Percentiles rank a stretch among this genome's conserved stretches.
These are phyloP conservation scores for Coptotermes formosanus DNA, from an alignment of 1,140 invertebrate species.

Conservation along the genomic window DNA sequence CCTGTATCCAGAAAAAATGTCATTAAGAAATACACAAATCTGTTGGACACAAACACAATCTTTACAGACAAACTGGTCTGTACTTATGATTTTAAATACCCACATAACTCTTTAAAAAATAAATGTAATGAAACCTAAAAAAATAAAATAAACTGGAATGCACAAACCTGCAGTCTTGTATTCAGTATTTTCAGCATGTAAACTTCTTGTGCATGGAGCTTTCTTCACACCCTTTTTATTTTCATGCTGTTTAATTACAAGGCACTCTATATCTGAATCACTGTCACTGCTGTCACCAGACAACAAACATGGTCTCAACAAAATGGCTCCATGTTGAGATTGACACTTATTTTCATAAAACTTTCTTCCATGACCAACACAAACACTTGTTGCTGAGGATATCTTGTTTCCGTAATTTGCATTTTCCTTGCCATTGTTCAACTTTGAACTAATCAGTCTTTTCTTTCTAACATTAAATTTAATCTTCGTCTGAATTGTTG, in stretches of 20 bases:
- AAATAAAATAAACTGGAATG: not conserved
- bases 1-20: not conserved
- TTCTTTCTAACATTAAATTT: conserved; percentile 22
- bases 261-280: not conserved
- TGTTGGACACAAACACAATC: no score
- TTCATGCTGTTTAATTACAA: not conserved
- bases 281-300: not conserved
- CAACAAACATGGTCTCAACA: not conserved
- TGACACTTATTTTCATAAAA: not conserved
- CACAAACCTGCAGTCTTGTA: not conserved
- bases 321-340: not conserved
- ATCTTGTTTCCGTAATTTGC: no score
- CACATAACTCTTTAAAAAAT: not conserved
- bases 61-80: no score
- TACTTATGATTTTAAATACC: not conserved
- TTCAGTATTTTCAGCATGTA: not conserved
- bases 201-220: not conserved
- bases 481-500: conserved; percentile 19
- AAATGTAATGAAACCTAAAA: not conserved
- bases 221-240: not conserved
- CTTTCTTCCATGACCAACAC: not conserved
- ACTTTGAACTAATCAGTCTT: not conserved
- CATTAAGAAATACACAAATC: no score
- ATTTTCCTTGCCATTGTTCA: not conserved
- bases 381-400: not conserved